phyloP scores from a whole-genome alignment of 2,797 vertebrate genomes.

The Coregonus ussuriensis region DNA sequence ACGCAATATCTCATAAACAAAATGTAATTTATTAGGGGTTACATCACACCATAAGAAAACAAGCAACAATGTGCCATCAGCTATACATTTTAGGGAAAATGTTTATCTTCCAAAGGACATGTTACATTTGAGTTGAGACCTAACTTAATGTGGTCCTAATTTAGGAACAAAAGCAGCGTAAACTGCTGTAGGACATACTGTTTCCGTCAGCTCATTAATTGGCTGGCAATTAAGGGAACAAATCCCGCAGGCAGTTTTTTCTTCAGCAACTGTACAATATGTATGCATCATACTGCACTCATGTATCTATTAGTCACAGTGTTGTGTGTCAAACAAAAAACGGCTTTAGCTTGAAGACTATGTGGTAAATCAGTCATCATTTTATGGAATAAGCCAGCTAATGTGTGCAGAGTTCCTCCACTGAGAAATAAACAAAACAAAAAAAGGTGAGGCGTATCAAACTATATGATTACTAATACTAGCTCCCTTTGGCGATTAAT shows the following conservation, averaged over 20 bases:
- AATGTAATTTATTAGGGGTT: constrained; percentile 26
- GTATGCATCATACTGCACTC: constrained; percentile 32
- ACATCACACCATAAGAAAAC: constrained; percentile 34
- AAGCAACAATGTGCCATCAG: constrained; percentile 27
- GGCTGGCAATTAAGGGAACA: constrained; percentile 61
- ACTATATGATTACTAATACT: constrained; percentile 27
- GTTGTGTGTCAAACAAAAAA: constrained; percentile 33
- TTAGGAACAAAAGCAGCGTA: constrained; percentile 56
- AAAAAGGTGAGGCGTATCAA: constrained; percentile 20
- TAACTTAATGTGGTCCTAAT: constrained; percentile 45
- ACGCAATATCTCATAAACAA: constrained; percentile 3
- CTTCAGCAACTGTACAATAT: constrained; percentile 40
- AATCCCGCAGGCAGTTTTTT: constrained; percentile 51
- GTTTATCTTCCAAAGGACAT: constrained; percentile 62
- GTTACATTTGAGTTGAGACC: constrained; percentile 52
- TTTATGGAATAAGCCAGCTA: constrained; percentile 9
- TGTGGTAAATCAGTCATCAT: constrained; percentile 15
- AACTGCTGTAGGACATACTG: constrained; percentile 48
- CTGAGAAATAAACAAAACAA: constrained; percentile 1
- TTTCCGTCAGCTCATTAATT: constrained; percentile 68
- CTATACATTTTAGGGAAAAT: constrained; percentile 42
- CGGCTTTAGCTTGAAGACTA: constrained; percentile 13
- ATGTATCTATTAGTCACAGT: constrained; percentile 43
- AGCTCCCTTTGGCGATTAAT: background rate
- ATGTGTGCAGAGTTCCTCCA: background rate